Evolutionary conservation across 2,113 vertebrate species (phyloP).

Genomic region (Zapornia atra): DNA sequence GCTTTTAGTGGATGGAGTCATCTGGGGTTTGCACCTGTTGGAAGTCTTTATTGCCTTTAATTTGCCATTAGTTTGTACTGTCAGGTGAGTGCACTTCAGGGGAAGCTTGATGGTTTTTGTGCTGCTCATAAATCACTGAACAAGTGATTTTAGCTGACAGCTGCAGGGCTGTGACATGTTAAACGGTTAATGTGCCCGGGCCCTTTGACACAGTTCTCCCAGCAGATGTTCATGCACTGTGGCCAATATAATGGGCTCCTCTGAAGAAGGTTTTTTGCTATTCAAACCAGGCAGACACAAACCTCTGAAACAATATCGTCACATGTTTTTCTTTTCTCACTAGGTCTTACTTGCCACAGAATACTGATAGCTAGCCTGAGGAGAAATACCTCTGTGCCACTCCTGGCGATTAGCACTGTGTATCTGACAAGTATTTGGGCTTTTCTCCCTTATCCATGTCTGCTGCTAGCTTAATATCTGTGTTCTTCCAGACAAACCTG

Average conservation of each 20-base stretch:
- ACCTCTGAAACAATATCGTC: constrained; percentile 25
- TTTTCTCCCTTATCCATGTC: not conserved
- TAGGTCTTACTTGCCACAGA: not conserved
- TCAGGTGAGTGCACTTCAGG: not conserved
- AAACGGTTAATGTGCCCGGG: constrained; percentile 15
- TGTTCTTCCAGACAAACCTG: not conserved
- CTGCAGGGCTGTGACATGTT: not conserved
- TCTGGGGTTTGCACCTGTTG: not conserved
- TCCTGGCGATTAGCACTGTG: not conserved
- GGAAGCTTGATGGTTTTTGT: not conserved
- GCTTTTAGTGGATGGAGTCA: not conserved
- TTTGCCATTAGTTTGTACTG: not conserved
- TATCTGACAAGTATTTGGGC: not conserved
- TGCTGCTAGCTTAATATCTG: not conserved
- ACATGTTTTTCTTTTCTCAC: constrained; percentile 16
- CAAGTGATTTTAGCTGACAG: not conserved
- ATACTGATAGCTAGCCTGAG: not conserved
- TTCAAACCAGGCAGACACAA: constrained; percentile 43
- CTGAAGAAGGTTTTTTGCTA: constrained; percentile 47
- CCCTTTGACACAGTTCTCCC: constrained; percentile 35
- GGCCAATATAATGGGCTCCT: constrained; percentile 26
- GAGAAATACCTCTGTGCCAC: not conserved
- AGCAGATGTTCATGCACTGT: not conserved
- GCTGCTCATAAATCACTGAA: not conserved
- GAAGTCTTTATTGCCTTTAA: not conserved